Conservation (phyloP, 53 echinoderm and acorn worm species). For the Pentamera pediparva region DNA sequence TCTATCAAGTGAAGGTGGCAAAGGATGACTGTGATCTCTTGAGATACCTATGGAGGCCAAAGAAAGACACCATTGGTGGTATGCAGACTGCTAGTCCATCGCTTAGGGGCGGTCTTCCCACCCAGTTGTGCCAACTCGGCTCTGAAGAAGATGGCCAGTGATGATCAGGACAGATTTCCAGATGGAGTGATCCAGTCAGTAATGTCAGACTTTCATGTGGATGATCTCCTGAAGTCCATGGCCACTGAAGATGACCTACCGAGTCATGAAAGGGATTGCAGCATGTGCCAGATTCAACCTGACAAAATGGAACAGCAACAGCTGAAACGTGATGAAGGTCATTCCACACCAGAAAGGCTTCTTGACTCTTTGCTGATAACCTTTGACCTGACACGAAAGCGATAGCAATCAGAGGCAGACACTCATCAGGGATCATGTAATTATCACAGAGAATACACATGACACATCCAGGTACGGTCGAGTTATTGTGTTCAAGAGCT, state of each 20-base stretch:
- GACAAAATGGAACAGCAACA: conserved; percentile 5
- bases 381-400: too few species aligned
- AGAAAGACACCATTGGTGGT: not conserved
- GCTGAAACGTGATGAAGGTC: not conserved
- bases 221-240: conserved; percentile 1
- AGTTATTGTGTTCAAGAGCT: too few species aligned
- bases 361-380: too few species aligned
- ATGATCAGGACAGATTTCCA: not conserved
- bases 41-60: not conserved
- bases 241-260: not conserved
- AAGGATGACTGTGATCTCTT: too few species aligned
- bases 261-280: not conserved
- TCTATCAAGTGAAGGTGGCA: not conserved
- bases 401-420: too few species aligned
- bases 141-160: not conserved
- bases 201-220: not conserved
- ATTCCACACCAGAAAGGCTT: too few species aligned
- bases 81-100: conserved; percentile 1
- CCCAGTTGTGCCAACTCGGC: not conserved
- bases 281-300: not conserved
- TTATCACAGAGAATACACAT: too few species aligned
- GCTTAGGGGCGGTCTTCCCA: not conserved
- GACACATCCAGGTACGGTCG: too few species aligned
- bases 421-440: too few species aligned
- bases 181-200: not conserved